Conservation (phyloP, 2,113 vertebrate genomes). For the Macaca mulatta region DNA sequence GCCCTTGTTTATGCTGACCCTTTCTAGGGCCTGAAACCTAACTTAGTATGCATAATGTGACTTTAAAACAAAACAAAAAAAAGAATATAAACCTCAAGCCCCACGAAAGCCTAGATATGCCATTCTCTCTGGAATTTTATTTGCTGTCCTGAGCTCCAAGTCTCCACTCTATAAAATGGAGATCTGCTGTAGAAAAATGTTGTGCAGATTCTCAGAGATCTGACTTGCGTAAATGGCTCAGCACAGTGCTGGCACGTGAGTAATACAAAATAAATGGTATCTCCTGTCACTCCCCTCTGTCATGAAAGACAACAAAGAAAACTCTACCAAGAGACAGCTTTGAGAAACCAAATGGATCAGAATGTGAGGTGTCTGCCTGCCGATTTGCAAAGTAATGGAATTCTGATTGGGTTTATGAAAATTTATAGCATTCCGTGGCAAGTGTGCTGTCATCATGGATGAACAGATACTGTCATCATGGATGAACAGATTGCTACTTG, state of each 20-base stretch:
- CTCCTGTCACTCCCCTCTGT: not conserved
- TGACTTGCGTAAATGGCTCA: not conserved
- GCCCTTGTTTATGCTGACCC: not conserved
- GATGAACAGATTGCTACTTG: conserved; percentile 29
- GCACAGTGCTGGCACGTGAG: too few species aligned
- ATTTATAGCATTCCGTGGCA: not conserved
- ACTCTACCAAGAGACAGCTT: not conserved
- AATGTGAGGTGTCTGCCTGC: not conserved
- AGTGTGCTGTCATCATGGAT: not conserved
- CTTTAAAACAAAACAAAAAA: not conserved
- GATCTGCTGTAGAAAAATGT: not conserved
- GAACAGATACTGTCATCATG: not conserved
- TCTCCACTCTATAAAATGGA: not conserved
- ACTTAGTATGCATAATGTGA: not conserved
- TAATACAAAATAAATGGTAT: not conserved
- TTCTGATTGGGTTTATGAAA: not conserved
- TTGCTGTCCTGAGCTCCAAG: not conserved
- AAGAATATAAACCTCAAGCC: not conserved
- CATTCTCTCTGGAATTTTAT: not conserved
- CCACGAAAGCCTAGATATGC: not conserved
- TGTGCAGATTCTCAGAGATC: not conserved
- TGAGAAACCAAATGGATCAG: not conserved
- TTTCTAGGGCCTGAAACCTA: not conserved
- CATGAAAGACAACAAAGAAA: not conserved
- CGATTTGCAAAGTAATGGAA: not conserved